phyloP scores from a whole-genome alignment of 2,888 invertebrate genomes.

The Eupithecia centaureata region DNA sequence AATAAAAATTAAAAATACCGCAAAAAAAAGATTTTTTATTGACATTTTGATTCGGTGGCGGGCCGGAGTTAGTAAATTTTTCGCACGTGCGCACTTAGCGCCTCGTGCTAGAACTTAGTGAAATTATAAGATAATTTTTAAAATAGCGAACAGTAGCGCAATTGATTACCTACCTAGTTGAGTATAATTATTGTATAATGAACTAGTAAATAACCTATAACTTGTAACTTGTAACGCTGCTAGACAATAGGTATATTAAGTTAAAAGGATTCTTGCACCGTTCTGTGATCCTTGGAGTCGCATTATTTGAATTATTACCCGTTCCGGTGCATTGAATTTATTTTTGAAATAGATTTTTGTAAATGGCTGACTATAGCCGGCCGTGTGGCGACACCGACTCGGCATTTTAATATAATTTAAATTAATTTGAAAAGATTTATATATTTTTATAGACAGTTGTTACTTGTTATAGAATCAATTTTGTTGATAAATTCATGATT shows the following conservation, averaged over 20 bases:
- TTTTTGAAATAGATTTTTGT: constrained; percentile 45
- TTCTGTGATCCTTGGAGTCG: constrained; percentile 49
- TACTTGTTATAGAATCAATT: constrained; percentile 79
- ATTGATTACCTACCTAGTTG: constrained; percentile 78
- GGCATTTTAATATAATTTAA: constrained; percentile 68
- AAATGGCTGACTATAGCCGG: constrained; percentile 37
- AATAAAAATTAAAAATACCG: constrained; percentile 62
- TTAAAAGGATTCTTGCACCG: constrained; percentile 71
- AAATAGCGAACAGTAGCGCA: constrained; percentile 79
- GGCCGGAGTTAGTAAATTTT: constrained; percentile 43
- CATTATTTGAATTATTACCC: constrained; percentile 34
- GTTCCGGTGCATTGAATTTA: constrained; percentile 43
- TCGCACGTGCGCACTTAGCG: constrained; percentile 38
- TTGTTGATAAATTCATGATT: constrained; percentile 63
- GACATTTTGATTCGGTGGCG: constrained; percentile 54
- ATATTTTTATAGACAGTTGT: constrained; percentile 82
- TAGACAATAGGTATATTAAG: constrained; percentile 78
- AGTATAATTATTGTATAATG: constrained; percentile 71
- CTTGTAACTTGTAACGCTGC: constrained; percentile 76
- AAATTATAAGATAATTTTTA: constrained; percentile 64
- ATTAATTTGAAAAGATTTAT: constrained; percentile 72
- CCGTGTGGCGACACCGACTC: constrained; percentile 49
- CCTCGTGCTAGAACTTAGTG: constrained; percentile 45
- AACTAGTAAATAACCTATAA: constrained; percentile 74
- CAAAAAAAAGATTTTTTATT: constrained; percentile 70